Percentiles rank a stretch among this genome's conserved stretches.
Conservation (phyloP, 2,797 vertebrate species). For the Phylloscopus collybita region DNA sequence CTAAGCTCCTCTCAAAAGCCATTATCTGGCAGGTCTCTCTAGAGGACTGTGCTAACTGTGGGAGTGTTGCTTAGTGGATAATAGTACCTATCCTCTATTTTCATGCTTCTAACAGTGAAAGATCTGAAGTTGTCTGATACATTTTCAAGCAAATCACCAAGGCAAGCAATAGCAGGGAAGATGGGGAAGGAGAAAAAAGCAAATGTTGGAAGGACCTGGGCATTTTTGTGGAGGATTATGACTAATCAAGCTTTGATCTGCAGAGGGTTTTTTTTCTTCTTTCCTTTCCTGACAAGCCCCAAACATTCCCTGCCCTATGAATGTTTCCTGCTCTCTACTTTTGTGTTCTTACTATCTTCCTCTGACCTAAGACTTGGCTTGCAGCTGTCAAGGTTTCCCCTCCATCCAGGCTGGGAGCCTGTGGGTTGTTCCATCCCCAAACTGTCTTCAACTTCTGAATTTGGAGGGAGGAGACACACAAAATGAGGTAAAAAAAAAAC, state of each 20-base stretch:
- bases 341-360: not conserved
- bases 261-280: not conserved
- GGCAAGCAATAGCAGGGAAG: constrained; percentile 1
- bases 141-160: not conserved
- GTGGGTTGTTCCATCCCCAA: not conserved
- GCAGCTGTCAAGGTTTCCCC: not conserved
- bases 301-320: not conserved
- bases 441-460: not conserved
- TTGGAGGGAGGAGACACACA: not conserved
- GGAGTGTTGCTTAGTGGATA: not conserved
- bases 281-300: not conserved
- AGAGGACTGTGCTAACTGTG: not conserved
- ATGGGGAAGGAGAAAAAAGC: not conserved
- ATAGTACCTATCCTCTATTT: not conserved
- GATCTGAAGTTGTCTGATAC: not conserved
- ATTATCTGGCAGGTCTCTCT: not conserved
- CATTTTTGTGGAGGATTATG: constrained; percentile 21
- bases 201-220: not conserved
- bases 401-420: not conserved
- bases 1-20: constrained; percentile 13
- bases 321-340: not conserved
- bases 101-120: not conserved
- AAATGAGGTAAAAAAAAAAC: not conserved
- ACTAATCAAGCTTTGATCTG: constrained; percentile 17
- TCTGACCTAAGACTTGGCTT: not conserved